A percentile compares a stretch with the other conserved stretches of the same genome.
Conservation (phyloP, 2,888 invertebrate genomes). For the Clusia tigrina region DNA sequence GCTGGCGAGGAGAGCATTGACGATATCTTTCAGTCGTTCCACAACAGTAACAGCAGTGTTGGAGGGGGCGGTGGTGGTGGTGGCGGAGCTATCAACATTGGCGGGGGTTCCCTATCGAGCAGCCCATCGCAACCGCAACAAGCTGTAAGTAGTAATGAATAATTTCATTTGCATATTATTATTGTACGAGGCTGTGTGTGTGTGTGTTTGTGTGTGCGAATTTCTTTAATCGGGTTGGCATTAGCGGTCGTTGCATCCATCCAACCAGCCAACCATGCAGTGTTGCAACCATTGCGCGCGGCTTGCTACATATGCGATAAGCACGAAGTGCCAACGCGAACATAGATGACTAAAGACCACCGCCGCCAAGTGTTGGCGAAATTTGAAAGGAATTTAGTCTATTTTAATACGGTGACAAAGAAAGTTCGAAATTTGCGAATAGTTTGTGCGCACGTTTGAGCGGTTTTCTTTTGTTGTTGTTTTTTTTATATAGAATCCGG, state of each 20-base stretch:
- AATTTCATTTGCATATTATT: conserved; percentile 38
- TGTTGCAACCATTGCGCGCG: too few species aligned
- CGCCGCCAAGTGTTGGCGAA: not conserved
- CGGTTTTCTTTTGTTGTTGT: not conserved
- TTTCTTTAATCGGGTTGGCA: too few species aligned
- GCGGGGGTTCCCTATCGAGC: conserved; percentile 54
- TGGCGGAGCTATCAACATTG: conserved; percentile 33
- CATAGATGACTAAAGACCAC: too few species aligned
- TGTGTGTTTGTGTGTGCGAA: too few species aligned
- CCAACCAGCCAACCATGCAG: too few species aligned
- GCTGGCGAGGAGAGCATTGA: conserved; percentile 64
- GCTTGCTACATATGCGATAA: conserved; percentile 40
- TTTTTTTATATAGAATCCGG: not conserved
- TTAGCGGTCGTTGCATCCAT: conserved; percentile 24
- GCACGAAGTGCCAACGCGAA: too few species aligned
- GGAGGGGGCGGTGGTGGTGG: conserved; percentile 37
- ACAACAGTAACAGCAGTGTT: conserved; percentile 43
- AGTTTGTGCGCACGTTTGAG: not conserved
- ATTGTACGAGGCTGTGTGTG: too few species aligned
- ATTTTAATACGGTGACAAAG: not conserved
- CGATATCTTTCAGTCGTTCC: conserved; percentile 62
- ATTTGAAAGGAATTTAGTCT: not conserved
- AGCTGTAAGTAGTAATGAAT: conserved; percentile 33
- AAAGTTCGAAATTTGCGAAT: not conserved
- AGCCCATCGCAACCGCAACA: conserved; percentile 54